Percentiles rank a stretch among this genome's conserved stretches.
Evolutionary conservation across 2,797 vertebrate genomes (phyloP).

Genomic region (Paramormyrops hopkinsi): DNA sequence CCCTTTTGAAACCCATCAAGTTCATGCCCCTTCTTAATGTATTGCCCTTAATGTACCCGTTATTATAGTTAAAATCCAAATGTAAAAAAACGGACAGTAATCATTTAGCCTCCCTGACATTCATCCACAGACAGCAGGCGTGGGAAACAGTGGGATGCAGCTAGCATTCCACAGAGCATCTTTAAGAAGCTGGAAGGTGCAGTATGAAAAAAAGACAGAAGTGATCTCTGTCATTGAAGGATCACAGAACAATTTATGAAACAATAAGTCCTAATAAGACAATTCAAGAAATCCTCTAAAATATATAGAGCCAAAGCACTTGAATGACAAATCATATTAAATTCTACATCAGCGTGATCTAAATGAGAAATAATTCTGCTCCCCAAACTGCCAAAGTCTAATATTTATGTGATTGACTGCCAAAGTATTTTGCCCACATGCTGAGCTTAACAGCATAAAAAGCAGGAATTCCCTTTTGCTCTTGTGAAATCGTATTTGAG

Average conservation of each 20-base stretch:
- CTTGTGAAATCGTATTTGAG: background rate
- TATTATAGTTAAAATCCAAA: background rate
- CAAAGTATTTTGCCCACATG: background rate
- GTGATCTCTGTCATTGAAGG: background rate
- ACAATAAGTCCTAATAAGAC: background rate
- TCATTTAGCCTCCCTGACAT: background rate
- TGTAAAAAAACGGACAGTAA: background rate
- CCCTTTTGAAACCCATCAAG: background rate
- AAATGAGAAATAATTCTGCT: background rate
- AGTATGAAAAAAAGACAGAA: background rate
- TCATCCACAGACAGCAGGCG: background rate
- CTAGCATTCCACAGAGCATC: background rate
- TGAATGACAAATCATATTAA: background rate
- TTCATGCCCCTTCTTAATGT: background rate
- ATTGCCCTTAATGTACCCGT: background rate
- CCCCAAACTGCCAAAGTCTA: background rate
- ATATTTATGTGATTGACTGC: background rate
- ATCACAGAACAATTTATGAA: background rate
- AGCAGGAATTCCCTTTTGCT: background rate
- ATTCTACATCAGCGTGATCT: background rate
- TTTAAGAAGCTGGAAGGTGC: background rate
- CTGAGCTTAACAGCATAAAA: conserved; percentile 1
- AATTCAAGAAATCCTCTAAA: background rate
- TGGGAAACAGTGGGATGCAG: background rate
- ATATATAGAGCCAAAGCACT: background rate